Evolutionary conservation across 2,113 vertebrate species (phyloP).

Genomic region (Passer domesticus): DNA sequence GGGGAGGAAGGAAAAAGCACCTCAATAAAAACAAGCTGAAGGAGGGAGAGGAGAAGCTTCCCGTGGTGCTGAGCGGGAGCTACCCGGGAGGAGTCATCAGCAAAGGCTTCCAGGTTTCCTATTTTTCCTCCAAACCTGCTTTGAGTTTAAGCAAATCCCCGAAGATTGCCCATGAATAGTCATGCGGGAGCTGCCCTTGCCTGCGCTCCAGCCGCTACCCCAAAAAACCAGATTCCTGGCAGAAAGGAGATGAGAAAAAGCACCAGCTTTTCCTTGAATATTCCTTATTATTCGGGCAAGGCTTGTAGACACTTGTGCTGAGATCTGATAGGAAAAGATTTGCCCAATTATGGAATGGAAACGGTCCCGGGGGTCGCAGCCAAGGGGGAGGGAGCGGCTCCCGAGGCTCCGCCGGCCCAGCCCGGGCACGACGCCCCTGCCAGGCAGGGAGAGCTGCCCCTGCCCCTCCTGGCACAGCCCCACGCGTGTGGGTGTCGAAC

Average conservation of each 20-base stretch:
- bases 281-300: neutral
- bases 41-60: neutral
- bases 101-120: neutral
- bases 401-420: neutral
- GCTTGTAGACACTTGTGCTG: conserved; percentile 13
- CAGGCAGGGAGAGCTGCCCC: neutral
- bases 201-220: neutral
- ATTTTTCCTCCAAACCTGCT: neutral
- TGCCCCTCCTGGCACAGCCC: neutral
- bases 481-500: neutral
- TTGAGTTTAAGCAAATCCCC: neutral
- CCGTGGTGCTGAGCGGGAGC: neutral
- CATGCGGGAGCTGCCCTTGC: neutral
- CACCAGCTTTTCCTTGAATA: conserved; percentile 45
- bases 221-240: conserved; percentile 4
- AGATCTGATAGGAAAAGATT: conserved; percentile 49
- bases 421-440: neutral
- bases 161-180: conserved; percentile 8
- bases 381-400: neutral
- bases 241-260: conserved; percentile 46
- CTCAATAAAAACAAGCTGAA: neutral
- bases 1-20: neutral
- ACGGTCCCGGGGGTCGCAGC: neutral
- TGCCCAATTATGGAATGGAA: conserved; percentile 59
- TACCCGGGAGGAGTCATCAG: rapidly evolving